Evolutionary conservation across 2,888 invertebrate genomes (phyloP).

Genomic region (Lasioglossum oenotherae): DNA sequence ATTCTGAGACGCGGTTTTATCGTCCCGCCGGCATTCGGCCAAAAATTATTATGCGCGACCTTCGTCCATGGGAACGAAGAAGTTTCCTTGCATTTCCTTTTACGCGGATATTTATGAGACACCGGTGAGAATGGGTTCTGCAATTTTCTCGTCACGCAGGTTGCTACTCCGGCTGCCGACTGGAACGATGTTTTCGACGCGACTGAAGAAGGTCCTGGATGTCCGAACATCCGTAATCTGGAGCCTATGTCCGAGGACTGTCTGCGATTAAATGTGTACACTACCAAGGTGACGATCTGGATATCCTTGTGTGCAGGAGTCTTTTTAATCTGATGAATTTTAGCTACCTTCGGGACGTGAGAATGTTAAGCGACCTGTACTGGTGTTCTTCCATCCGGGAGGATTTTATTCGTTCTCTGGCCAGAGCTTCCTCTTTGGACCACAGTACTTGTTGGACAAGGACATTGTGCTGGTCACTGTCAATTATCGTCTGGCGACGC

Average conservation of each 20-base stretch:
- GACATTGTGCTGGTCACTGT: slow-evolving; percentile 79
- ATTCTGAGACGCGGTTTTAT: neutral
- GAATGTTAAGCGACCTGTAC: slow-evolving; percentile 85
- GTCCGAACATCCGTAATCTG: slow-evolving; percentile 84
- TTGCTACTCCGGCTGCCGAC: slow-evolving; percentile 84
- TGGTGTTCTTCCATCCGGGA: slow-evolving; percentile 89
- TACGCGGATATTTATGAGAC: slow-evolving; percentile 72
- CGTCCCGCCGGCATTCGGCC: neutral
- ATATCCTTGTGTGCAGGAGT: neutral
- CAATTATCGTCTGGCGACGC: slow-evolving; percentile 78
- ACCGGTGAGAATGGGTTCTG: slow-evolving; percentile 63
- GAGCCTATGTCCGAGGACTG: slow-evolving; percentile 87
- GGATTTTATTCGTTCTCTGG: slow-evolving; percentile 88
- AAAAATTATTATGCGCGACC: slow-evolving; percentile 35
- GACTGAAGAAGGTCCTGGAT: slow-evolving; percentile 87
- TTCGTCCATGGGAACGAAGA: slow-evolving; percentile 85
- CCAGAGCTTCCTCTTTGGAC: slow-evolving; percentile 84
- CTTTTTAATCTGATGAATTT: neutral
- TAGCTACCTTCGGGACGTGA: slow-evolving; percentile 43
- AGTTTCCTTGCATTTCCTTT: slow-evolving; percentile 87
- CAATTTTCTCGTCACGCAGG: slow-evolving; percentile 40
- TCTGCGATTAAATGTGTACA: slow-evolving; percentile 88
- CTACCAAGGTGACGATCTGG: slow-evolving; percentile 82
- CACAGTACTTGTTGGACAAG: slow-evolving; percentile 78
- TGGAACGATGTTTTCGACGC: slow-evolving; percentile 86